Conservation (phyloP, 1,140 invertebrate species). For the Daktulosphaira vitifoliae region DNA sequence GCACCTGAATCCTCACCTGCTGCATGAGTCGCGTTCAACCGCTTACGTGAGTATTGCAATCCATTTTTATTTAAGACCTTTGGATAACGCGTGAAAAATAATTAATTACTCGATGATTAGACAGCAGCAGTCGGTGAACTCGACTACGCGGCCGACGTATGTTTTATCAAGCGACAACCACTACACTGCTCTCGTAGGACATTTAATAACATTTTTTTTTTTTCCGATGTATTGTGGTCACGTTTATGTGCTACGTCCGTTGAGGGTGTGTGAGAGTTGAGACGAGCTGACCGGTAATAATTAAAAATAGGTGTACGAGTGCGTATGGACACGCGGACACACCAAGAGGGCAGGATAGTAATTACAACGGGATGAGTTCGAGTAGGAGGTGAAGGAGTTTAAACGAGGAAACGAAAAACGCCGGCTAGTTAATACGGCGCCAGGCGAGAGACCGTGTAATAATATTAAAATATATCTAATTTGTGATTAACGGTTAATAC, state of each 20-base stretch:
- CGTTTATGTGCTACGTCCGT: neutral
- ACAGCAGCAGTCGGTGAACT: no score
- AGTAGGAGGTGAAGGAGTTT: no score
- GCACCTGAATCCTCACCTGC: conserved; percentile 29
- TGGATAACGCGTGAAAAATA: neutral
- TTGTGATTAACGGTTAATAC: conserved; percentile 13
- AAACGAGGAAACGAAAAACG: neutral
- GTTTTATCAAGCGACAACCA: no score
- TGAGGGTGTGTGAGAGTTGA: neutral
- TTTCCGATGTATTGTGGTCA: no score
- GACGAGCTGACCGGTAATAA: conserved; percentile 20
- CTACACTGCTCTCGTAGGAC: no score
- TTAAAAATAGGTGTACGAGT: no score
- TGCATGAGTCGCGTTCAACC: conserved; percentile 32
- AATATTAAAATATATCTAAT: neutral
- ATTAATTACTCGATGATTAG: no score
- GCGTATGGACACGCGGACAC: no score
- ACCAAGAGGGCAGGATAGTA: conserved; percentile 19
- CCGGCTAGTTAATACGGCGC: neutral
- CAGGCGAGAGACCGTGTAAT: neutral
- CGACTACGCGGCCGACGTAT: no score
- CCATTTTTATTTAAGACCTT: neutral
- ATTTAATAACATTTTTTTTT: no score
- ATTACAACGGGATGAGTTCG: conserved; percentile 2
- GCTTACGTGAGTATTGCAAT: conserved; percentile 20